Conservation (phyloP, 2,888 invertebrate genomes). For the Esperia sulphurella region DNA sequence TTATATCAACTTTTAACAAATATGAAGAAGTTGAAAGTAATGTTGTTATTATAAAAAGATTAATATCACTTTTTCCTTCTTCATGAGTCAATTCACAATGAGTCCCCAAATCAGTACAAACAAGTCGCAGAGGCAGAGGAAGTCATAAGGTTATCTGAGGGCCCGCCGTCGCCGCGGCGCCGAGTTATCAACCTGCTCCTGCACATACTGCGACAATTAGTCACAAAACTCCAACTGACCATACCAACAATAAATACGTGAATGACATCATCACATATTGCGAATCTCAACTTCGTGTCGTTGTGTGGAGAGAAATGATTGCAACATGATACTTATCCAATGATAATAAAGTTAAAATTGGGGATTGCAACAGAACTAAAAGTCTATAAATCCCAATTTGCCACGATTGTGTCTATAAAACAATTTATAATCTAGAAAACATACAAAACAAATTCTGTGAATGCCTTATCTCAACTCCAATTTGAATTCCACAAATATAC, state of each 20-base stretch:
- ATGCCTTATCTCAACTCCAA: slow-evolving; percentile 44
- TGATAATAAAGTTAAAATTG: no score
- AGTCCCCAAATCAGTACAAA: no score
- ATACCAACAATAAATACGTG: slow-evolving; percentile 9
- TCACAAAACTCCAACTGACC: slow-evolving; percentile 30
- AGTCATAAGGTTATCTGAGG: slow-evolving; percentile 9
- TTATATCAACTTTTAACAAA: no score
- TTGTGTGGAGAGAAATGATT: no score
- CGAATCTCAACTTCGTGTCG: background rate
- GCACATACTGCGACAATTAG: slow-evolving; percentile 45
- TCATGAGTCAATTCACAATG: no score
- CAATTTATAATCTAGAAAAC: background rate
- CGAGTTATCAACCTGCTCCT: slow-evolving; percentile 45
- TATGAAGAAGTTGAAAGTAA: no score
- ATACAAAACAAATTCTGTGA: background rate
- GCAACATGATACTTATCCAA: no score
- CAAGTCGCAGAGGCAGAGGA: background rate
- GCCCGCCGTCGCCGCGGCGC: slow-evolving; percentile 30
- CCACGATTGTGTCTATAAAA: no score
- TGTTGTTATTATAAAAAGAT: no score
- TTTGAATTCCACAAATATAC: slow-evolving; percentile 62
- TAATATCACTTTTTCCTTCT: no score
- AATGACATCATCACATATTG: slow-evolving; percentile 2
- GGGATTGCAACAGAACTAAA: no score
- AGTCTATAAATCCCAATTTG: no score